Evolutionary conservation across 2,888 invertebrate species (phyloP).

Genomic region (Drosophila mimetica): DNA sequence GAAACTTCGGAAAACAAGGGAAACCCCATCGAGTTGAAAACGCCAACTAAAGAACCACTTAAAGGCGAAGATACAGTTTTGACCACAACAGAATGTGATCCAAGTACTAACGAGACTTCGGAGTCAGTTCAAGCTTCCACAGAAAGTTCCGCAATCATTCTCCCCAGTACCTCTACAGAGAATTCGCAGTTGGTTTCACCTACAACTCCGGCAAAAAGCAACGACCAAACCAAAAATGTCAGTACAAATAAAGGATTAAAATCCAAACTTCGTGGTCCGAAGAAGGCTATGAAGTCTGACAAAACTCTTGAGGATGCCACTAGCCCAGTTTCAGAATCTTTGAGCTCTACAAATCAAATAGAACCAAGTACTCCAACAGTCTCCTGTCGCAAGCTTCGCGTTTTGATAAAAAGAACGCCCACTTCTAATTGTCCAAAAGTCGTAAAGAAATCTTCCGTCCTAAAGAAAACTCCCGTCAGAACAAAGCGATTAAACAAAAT

Average conservation of each 20-base stretch:
- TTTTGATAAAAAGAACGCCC: conserved; percentile 32
- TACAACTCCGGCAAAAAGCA: not conserved
- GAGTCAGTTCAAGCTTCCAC: not conserved
- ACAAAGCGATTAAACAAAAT: conserved; percentile 3
- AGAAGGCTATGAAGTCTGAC: not conserved
- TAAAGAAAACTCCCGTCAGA: not conserved
- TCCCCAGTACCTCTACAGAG: not conserved
- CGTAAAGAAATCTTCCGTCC: not conserved
- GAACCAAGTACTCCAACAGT: not conserved
- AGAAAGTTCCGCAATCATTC: not conserved
- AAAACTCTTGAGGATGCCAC: not conserved
- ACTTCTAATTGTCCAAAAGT: not conserved
- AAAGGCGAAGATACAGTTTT: not conserved
- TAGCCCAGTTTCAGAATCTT: not conserved
- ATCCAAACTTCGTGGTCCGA: not conserved
- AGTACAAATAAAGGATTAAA: not conserved
- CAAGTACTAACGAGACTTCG: not conserved
- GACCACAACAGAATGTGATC: no score
- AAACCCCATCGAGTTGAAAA: not conserved
- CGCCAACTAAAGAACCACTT: not conserved
- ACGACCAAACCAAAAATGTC: not conserved
- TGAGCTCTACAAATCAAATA: not conserved
- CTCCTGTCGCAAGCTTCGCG: conserved; percentile 28
- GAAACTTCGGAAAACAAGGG: not conserved
- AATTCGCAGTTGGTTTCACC: not conserved